Conservation (phyloP, 2,797 vertebrate genomes). For the Semaprochilodus insignis region DNA sequence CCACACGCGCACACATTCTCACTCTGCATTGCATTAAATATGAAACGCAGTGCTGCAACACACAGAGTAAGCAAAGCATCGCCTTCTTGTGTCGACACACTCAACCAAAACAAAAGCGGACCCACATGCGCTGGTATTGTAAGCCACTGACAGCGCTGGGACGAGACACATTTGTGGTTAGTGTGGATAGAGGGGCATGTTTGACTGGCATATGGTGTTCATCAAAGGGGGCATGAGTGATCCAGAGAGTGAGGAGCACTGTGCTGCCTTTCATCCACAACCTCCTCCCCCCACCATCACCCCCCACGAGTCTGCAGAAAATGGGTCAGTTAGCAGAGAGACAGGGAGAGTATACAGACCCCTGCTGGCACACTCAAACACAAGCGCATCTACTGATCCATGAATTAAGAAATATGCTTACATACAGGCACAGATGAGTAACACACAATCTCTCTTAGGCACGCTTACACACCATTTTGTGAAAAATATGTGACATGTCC, state of each 20-base stretch:
- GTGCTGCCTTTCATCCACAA: slow-evolving; percentile 41
- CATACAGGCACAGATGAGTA: not conserved
- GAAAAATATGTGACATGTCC: no score
- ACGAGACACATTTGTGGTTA: slow-evolving; percentile 9
- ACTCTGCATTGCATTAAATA: slow-evolving; percentile 52
- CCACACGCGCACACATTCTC: slow-evolving; percentile 23
- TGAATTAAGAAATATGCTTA: not conserved
- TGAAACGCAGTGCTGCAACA: slow-evolving; percentile 39
- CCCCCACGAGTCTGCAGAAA: slow-evolving; percentile 63
- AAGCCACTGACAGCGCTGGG: not conserved
- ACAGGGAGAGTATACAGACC: slow-evolving; percentile 42
- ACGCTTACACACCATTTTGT: not conserved
- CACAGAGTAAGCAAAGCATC: not conserved
- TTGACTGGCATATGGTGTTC: slow-evolving; percentile 5
- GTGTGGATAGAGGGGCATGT: not conserved
- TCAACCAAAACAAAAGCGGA: slow-evolving; percentile 17
- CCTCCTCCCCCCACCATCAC: not conserved
- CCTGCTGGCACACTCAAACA: slow-evolving; percentile 57
- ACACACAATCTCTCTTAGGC: slow-evolving; percentile 8
- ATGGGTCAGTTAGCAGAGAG: slow-evolving; percentile 72
- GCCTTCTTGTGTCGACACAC: slow-evolving; percentile 11
- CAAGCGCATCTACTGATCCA: not conserved
- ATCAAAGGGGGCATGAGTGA: slow-evolving; percentile 41
- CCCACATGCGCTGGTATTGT: not conserved
- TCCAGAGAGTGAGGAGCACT: slow-evolving; percentile 28